Evolutionary conservation across 1,140 invertebrate genomes (phyloP).

Genomic region (Mylabris phalerata): DNA sequence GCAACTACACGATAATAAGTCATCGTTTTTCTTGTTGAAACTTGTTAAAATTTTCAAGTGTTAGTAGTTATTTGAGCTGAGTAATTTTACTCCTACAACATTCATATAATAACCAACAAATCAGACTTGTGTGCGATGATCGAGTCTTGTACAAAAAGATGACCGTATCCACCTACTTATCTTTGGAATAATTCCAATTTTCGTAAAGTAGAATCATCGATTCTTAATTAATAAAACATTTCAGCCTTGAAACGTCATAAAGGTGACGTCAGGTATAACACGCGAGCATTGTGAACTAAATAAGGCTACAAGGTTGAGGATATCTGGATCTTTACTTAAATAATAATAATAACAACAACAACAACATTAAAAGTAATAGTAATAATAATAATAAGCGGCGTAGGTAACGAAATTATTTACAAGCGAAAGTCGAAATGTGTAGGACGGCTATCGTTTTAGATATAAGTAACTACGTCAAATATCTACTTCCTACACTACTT

Average conservation of each 20-base stretch:
- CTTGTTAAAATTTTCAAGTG: conserved; percentile 18
- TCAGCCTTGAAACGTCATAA: no score
- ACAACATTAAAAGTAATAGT: no score
- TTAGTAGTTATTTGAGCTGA: conserved; percentile 16
- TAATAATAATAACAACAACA: no score
- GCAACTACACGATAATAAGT: neutral
- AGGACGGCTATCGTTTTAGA: conserved; percentile 18
- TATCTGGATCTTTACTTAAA: neutral
- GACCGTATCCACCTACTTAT: neutral
- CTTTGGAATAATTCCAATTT: neutral
- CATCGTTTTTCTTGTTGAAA: conserved; percentile 1
- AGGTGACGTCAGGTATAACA: conserved; percentile 5
- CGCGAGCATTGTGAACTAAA: conserved; percentile 14
- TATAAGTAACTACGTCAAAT: conserved; percentile 20
- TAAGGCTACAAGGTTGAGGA: conserved; percentile 25
- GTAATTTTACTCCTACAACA: conserved; percentile 18
- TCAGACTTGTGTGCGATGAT: neutral
- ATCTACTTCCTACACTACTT: conserved; percentile 22
- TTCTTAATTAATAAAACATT: no score
- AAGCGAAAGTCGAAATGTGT: conserved; percentile 19
- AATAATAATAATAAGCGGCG: conserved; percentile 6
- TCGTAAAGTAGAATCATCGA: no score
- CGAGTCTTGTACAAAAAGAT: neutral
- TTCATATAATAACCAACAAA: conserved; percentile 21
- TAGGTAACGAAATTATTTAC: conserved; percentile 21